Conservation (phyloP, 2,888 invertebrate species). For the Fissipunctia ypsillon region DNA sequence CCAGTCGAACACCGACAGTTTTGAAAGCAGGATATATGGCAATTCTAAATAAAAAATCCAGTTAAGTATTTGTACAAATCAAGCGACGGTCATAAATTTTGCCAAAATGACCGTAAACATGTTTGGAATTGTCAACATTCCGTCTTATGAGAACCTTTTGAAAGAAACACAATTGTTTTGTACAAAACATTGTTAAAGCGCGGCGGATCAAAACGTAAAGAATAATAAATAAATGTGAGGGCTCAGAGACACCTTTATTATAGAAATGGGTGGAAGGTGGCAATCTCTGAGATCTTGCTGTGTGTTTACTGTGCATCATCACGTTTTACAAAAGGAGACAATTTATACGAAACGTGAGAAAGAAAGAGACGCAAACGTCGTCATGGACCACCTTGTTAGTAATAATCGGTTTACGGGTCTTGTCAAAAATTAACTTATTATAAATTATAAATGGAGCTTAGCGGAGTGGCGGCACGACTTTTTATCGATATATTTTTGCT, state of each 20-base stretch:
- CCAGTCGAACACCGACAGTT: background rate
- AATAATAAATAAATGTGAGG: constrained; percentile 75
- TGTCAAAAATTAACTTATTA: constrained; percentile 86
- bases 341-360: constrained; percentile 75
- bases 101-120: constrained; percentile 26
- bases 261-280: constrained; percentile 78
- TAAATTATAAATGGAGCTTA: constrained; percentile 81
- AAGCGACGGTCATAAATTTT: constrained; percentile 37
- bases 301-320: constrained; percentile 79
- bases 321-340: constrained; percentile 78
- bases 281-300: constrained; percentile 77
- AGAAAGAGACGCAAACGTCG: constrained; percentile 73
- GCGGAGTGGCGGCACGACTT: constrained; percentile 49
- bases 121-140: constrained; percentile 47
- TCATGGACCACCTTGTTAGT: constrained; percentile 87
- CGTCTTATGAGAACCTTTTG: constrained; percentile 50
- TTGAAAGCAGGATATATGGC: constrained; percentile 11
- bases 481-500: constrained; percentile 67
- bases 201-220: constrained; percentile 73
- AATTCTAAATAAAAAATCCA: background rate
- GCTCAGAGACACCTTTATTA: constrained; percentile 75
- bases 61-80: constrained; percentile 30
- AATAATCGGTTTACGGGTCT: constrained; percentile 86
- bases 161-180: constrained; percentile 58
- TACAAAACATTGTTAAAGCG: constrained; percentile 66